Base-by-base conservation (phyloP, 1,140 invertebrate genomes). In the Drosophila rufa region DNA sequence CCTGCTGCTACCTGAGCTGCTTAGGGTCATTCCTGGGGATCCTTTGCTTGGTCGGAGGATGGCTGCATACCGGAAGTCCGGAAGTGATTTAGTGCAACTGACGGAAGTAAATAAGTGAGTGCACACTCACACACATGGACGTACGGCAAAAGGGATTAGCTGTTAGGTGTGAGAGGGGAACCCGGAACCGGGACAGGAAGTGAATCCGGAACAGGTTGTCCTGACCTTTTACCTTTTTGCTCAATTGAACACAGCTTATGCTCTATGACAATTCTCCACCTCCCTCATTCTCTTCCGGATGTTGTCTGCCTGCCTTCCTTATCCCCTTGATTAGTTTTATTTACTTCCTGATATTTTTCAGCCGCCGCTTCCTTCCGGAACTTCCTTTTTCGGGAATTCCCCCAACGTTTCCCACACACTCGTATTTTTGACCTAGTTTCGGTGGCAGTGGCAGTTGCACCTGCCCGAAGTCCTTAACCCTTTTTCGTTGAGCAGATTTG, bases 81-180 rank as follows among this genome's bases (percentile, higher is more conserved):
- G 85, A 90, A 90, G 86, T 90, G 85, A 90, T 90, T 90, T 90
- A 91, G 82, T 90, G 85, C 87, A 68, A 68, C 80, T 66, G 68
- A 89, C 84, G 85, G 81, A 91, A 82, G 87, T 86, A 84, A 85
- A 79, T 85, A 79, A 79, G 78, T 86, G 79, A 74, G 66, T 70
- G 61, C 70, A 71, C 45, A 73, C 64, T 22, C 19, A 73, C 50
- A 33, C 46, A 57, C 19, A 25, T 30, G 30, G 50, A 45, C 51
- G 38, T 22, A 64, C 61, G 69, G 42, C 51, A 62, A 74, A 81
- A 79, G 79, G 82, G 82, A 85, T 86, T 85, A 82, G 80, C 77
- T 50, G 19, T n/a, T 19, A 36, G 57, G 38, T 30, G 61, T 33
- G 43, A 17, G 30, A 30, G 33, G 14, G 40, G 19, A 11, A 15